These are phyloP conservation scores for Dicerorhinus sumatrensis DNA, from an alignment of 2,113 vertebrate species.

Conservation along the genomic window DNA sequence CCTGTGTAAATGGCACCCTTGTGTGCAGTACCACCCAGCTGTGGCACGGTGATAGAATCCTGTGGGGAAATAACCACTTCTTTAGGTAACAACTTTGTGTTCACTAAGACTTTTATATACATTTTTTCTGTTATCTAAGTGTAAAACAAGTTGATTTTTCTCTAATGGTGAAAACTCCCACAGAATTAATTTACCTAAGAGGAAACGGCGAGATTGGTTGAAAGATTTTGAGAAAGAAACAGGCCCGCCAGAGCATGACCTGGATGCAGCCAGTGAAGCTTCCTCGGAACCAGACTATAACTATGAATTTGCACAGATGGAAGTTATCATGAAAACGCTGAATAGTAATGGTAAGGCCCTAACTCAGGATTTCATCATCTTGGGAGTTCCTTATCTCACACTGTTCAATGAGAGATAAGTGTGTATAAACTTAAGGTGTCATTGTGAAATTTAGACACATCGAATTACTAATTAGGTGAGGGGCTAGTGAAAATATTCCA, in stretches of 20 bases:
- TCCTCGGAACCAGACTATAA: constrained; percentile 99
- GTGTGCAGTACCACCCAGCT: constrained; percentile 92
- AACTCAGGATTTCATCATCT: accelerated
- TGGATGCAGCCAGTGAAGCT: constrained; percentile 97
- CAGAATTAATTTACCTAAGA: constrained; percentile 97
- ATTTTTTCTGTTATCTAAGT: not conserved
- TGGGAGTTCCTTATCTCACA: not conserved
- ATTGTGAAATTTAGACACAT: not conserved
- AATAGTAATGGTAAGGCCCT: constrained; percentile 94
- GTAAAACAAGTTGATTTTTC: constrained; percentile 62
- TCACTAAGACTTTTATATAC: not conserved
- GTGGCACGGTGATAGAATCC: constrained; percentile 98
- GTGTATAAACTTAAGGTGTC: not conserved
- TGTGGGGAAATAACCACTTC: constrained; percentile 99
- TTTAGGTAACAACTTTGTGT: constrained; percentile 91
- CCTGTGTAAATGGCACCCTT: constrained; percentile 96
- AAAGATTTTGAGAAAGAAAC: constrained; percentile 95
- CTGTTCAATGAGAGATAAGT: not conserved
- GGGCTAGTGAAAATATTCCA: not conserved
- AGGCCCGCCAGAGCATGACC: constrained; percentile 91
- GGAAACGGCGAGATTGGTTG: constrained; percentile 95
- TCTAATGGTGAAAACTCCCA: not conserved
- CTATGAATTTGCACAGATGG: constrained; percentile 99
- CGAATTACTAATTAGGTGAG: not conserved
- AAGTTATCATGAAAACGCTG: constrained; percentile 99